Evolutionary conservation across 2,113 vertebrate genomes (phyloP).

Genomic region (Sander lucioperca): DNA sequence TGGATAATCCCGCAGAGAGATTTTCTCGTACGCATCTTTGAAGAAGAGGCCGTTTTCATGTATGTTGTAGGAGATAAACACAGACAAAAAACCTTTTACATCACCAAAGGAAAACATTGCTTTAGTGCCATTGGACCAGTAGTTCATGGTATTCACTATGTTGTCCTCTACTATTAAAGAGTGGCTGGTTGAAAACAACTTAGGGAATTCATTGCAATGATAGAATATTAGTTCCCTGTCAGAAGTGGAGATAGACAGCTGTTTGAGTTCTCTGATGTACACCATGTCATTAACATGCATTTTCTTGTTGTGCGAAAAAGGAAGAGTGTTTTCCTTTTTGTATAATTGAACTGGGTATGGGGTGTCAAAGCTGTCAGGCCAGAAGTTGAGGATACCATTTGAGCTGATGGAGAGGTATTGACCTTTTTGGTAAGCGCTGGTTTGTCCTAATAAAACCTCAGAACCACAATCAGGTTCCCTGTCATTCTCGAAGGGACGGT

Average conservation of each 20-base stretch:
- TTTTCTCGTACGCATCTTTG: too few relatives aligned
- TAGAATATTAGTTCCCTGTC: not conserved
- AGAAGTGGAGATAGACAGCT: slow-evolving; percentile 1
- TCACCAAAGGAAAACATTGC: slow-evolving; percentile 79
- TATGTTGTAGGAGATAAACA: slow-evolving; percentile 73
- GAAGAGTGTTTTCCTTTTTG: fast-evolving
- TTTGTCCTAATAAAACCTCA: fast-evolving
- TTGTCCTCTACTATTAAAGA: not conserved
- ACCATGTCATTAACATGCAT: slow-evolving; percentile 4
- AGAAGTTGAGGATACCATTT: slow-evolving; percentile 2
- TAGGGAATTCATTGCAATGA: fast-evolving
- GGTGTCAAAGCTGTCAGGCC: not conserved
- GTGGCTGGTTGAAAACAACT: fast-evolving
- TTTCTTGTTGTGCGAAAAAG: not conserved
- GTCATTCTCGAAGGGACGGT: fast-evolving
- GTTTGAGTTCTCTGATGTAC: not conserved
- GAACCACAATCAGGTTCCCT: fast-evolving
- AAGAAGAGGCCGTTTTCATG: slow-evolving; percentile 68
- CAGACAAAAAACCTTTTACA: slow-evolving; percentile 63
- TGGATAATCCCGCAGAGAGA: too few relatives aligned
- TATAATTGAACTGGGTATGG: fast-evolving
- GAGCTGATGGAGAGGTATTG: slow-evolving; percentile 19
- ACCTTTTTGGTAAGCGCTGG: not conserved
- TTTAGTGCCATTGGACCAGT: slow-evolving; percentile 72
- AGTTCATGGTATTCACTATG: not conserved